A percentile compares a stretch with the other conserved stretches of the same genome.
phyloP scores from a whole-genome alignment of 1,140 invertebrate genomes.

The Drosophila saltans region DNA sequence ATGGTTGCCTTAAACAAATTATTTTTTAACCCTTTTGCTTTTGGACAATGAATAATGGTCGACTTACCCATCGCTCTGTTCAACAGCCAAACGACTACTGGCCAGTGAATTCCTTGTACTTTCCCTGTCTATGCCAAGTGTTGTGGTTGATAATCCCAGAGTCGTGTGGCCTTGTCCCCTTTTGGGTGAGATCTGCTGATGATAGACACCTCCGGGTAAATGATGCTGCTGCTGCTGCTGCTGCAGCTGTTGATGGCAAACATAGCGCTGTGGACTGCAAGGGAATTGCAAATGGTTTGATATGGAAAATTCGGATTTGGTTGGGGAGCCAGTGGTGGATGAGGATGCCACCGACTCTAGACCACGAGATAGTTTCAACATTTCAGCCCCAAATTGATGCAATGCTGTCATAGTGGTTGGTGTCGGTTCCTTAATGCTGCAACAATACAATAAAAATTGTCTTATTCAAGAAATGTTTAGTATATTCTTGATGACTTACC shows the following conservation, averaged over 20 bases:
- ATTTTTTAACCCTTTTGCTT: no score
- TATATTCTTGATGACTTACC: slow-evolving; percentile 76
- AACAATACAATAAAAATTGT: slow-evolving; percentile 17
- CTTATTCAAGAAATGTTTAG: not conserved
- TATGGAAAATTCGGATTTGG: slow-evolving; percentile 80
- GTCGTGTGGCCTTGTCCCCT: slow-evolving; percentile 40
- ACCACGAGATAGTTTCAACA: slow-evolving; percentile 90
- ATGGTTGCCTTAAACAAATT: not conserved
- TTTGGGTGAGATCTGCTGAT: slow-evolving; percentile 60
- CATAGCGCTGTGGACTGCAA: slow-evolving; percentile 67
- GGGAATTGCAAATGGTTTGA: slow-evolving; percentile 70
- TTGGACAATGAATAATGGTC: no score
- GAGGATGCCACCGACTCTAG: slow-evolving; percentile 86
- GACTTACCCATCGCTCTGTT: slow-evolving; percentile 69
- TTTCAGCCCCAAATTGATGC: slow-evolving; percentile 92
- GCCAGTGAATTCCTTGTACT: slow-evolving; percentile 70
- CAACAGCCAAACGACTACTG: slow-evolving; percentile 62
- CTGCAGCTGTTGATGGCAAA: slow-evolving; percentile 48
- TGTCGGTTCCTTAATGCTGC: slow-evolving; percentile 86
- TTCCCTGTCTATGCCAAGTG: slow-evolving; percentile 60
- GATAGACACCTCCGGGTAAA: slow-evolving; percentile 35
- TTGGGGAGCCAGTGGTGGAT: slow-evolving; percentile 83
- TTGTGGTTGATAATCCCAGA: slow-evolving; percentile 51
- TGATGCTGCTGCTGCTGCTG: slow-evolving; percentile 57
- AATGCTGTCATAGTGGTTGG: slow-evolving; percentile 91